Evolutionary conservation across 2,888 invertebrate genomes (phyloP).

Genomic region (Eumerus sabulonum): DNA sequence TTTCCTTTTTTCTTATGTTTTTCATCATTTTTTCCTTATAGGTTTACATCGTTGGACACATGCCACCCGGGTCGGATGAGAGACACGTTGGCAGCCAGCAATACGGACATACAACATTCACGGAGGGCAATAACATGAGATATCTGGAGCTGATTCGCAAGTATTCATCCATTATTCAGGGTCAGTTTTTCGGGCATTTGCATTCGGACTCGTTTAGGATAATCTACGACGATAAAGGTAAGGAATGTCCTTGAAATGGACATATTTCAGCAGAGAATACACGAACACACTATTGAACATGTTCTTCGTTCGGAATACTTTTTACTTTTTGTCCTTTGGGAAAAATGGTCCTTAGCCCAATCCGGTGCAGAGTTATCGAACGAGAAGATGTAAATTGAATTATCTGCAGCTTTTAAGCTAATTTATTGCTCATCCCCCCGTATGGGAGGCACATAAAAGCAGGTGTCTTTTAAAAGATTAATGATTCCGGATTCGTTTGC

Average conservation of each 20-base stretch:
- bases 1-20: constrained; percentile 19
- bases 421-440: constrained; percentile 57
- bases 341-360: too few species aligned
- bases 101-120: constrained; percentile 82
- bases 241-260: constrained; percentile 71
- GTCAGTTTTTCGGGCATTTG: constrained; percentile 95
- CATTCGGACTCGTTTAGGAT: constrained; percentile 95
- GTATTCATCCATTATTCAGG: constrained; percentile 89
- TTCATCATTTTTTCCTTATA: constrained; percentile 77
- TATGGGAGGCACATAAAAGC: constrained; percentile 45
- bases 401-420: constrained; percentile 66
- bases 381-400: constrained; percentile 62
- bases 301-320: too few species aligned
- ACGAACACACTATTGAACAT: neutral
- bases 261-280: neutral
- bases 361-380: neutral
- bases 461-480: constrained; percentile 64
- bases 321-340: too few species aligned
- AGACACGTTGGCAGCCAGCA: constrained; percentile 84
- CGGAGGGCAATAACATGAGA: constrained; percentile 87
- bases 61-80: constrained; percentile 93
- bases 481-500: constrained; percentile 61
- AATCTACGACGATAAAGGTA: constrained; percentile 89
- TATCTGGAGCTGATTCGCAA: constrained; percentile 88
- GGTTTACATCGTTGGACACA: constrained; percentile 95